Conservation (phyloP, 2,797 vertebrate genomes). For the Petrocephalus sullivani region DNA sequence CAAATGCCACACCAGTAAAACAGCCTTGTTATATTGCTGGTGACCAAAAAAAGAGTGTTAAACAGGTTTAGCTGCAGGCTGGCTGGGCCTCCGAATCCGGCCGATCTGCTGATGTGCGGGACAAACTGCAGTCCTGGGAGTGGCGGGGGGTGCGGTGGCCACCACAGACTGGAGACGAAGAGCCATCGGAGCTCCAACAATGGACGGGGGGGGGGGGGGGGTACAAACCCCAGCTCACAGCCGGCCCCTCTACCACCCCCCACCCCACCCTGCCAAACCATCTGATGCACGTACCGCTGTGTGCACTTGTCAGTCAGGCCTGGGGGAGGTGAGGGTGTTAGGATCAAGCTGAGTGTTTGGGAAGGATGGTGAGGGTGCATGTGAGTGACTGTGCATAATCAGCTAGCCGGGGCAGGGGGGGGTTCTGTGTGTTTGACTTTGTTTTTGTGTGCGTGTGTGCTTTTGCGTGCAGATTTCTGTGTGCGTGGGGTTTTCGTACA, state of each 20-base stretch:
- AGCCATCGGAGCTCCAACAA: constrained; percentile 86
- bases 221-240: constrained; percentile 64
- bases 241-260: constrained; percentile 50
- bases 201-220: constrained; percentile 64
- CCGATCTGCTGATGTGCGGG: neutral
- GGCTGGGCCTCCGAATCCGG: neutral
- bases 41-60: neutral
- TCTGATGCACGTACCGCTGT: constrained; percentile 82
- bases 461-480: neutral
- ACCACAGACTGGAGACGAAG: constrained; percentile 85
- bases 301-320: constrained; percentile 75
- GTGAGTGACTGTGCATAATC: constrained; percentile 24
- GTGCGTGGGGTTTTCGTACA: neutral
- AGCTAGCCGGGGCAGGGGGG: constrained; percentile 30
- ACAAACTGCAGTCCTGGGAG: neutral
- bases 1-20: neutral
- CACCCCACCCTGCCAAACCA: constrained; percentile 75
- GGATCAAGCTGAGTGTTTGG: neutral
- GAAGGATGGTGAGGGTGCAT: neutral
- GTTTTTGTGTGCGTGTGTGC: constrained; percentile 4
- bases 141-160: constrained; percentile 34
- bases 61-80: neutral
- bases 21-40: neutral
- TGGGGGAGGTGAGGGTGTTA: constrained; percentile 63
- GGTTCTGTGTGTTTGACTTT: constrained; percentile 1